Percentiles rank a stretch among this genome's conserved stretches.
These are phyloP conservation scores for Clitarchus hookeri DNA, from an alignment of 2,888 invertebrate species.

Conservation along the genomic window DNA sequence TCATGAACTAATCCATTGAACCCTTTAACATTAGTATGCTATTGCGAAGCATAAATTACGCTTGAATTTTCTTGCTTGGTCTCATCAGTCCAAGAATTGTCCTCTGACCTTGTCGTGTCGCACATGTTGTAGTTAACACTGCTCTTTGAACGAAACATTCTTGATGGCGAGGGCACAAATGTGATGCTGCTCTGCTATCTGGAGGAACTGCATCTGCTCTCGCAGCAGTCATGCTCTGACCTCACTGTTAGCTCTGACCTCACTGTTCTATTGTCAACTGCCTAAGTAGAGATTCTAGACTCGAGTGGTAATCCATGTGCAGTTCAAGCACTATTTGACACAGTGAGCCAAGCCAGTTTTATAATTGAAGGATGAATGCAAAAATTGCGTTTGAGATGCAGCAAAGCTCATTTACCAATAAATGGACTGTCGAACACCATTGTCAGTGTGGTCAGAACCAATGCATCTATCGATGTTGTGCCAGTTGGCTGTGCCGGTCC, in stretches of 20 bases:
- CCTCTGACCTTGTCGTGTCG: too few species aligned
- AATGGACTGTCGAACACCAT: neutral
- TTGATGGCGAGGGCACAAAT: too few species aligned
- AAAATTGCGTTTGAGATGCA: neutral
- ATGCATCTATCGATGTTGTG: neutral
- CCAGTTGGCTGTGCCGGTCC: neutral
- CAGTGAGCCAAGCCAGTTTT: neutral
- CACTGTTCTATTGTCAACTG: neutral
- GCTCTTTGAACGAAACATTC: too few species aligned
- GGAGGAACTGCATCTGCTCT: too few species aligned
- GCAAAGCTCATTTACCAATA: neutral
- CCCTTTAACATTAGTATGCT: too few species aligned
- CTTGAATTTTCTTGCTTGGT: too few species aligned
- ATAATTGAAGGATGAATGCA: neutral
- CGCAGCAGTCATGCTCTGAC: neutral
- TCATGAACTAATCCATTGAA: too few species aligned
- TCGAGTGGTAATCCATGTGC: neutral
- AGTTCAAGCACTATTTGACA: neutral
- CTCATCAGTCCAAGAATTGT: too few species aligned
- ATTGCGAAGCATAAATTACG: too few species aligned
- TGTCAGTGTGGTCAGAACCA: neutral
- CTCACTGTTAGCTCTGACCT: neutral
- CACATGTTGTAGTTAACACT: too few species aligned
- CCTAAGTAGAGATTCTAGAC: neutral
- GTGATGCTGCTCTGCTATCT: too few species aligned